Percentiles rank a stretch among this genome's conserved stretches.
phyloP scores from a whole-genome alignment of 2,888 invertebrate species.

The Aspidapion aeneum region DNA sequence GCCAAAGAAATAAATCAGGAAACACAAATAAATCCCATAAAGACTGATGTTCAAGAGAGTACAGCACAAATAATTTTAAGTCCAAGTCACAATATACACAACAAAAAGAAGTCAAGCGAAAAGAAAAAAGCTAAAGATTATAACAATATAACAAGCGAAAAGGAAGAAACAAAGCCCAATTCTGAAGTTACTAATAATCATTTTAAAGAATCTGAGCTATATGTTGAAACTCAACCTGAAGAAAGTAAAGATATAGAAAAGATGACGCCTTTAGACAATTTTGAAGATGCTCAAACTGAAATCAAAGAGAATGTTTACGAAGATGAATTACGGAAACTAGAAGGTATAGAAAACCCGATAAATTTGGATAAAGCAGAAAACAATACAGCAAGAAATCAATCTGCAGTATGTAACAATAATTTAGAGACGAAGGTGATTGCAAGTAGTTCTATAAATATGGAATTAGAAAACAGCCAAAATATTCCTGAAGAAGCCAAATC shows the following conservation, averaged over 20 bases:
- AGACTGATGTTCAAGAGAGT: conserved; percentile 8
- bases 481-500: no score
- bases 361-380: no score
- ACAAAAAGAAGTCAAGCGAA: not conserved
- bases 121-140: not conserved
- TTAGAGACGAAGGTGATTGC: no score
- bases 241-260: no score
- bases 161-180: not conserved
- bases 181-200: no score
- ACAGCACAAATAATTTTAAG: conserved; percentile 6
- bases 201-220: no score
- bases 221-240: no score
- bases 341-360: not conserved
- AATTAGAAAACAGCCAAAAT: no score
- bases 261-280: no score
- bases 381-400: no score
- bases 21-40: conserved; percentile 9
- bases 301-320: not conserved
- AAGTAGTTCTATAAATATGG: no score
- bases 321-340: not conserved
- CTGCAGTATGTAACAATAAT: no score
- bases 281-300: not conserved
- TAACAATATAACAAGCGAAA: not conserved
- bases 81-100: not conserved
- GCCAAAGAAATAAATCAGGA: conserved; percentile 1